Evolutionary conservation across 2,113 vertebrate species (phyloP).

Genomic region (Malurus alboscapulatus): DNA sequence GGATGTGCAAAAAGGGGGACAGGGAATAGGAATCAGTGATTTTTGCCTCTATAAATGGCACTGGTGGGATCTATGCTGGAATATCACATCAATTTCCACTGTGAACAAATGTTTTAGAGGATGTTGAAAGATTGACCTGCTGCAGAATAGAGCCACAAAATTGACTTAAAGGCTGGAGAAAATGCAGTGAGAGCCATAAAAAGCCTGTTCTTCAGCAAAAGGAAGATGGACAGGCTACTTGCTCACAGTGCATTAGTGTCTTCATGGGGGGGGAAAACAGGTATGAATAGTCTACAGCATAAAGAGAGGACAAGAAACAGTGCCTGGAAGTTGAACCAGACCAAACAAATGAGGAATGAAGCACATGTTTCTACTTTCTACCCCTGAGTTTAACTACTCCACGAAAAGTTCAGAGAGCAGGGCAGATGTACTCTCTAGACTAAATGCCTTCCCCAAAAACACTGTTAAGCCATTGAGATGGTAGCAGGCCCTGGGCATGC

Average conservation of each 20-base stretch:
- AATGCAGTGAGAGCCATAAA: conserved; percentile 29
- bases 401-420: not conserved
- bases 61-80: not conserved
- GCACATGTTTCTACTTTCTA: not conserved
- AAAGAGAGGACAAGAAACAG: not conserved
- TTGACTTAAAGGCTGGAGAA: conserved; percentile 29
- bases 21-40: not conserved
- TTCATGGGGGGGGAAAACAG: accelerated
- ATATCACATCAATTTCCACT: conserved; percentile 1
- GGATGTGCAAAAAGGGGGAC: not conserved
- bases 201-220: not conserved
- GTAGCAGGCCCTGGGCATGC: not conserved
- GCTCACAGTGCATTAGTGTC: not conserved
- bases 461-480: not conserved
- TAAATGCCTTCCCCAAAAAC: not conserved
- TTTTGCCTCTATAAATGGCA: not conserved
- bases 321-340: not conserved
- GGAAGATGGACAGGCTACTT: not conserved
- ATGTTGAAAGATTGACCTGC: conserved; percentile 35
- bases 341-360: not conserved
- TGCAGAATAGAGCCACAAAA: conserved; percentile 28
- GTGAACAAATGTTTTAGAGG: conserved; percentile 11
- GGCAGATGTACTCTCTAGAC: not conserved
- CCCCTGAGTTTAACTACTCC: not conserved
- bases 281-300: not conserved